phyloP scores from a whole-genome alignment of 2,113 vertebrate species.

The Heterochromis multidens region DNA sequence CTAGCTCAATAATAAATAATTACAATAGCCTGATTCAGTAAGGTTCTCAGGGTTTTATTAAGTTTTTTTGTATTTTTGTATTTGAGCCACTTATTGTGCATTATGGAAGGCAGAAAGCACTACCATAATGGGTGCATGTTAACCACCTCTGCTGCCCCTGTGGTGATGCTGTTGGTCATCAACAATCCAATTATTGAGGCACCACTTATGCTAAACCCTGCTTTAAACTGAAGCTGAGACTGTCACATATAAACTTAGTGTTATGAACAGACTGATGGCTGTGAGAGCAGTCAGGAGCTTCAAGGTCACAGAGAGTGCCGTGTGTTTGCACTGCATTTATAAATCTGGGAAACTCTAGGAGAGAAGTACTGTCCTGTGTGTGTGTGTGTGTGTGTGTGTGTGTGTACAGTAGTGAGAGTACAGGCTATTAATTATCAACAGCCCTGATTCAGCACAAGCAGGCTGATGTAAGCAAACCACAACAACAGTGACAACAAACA shows the following conservation, averaged over 20 bases:
- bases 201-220: no score
- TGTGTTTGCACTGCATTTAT: conserved; percentile 33
- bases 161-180: neutral
- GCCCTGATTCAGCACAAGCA: conserved; percentile 25
- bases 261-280: neutral
- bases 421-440: conserved; percentile 38
- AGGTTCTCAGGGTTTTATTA: neutral
- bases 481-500: neutral
- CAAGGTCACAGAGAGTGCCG: conserved; percentile 21
- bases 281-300: neutral
- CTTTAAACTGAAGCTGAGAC: neutral
- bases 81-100: neutral
- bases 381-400: neutral
- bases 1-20: no score
- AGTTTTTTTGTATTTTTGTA: accelerated
- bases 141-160: neutral
- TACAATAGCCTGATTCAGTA: neutral
- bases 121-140: neutral
- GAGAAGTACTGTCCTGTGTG: neutral
- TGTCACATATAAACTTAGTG: neutral
- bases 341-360: conserved; percentile 21
- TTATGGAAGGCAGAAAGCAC: neutral
- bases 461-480: neutral
- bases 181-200: no score
- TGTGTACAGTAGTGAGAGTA: neutral